Conservation (phyloP, 2,113 vertebrate genomes). For the Chaetorhynchus papuensis region DNA sequence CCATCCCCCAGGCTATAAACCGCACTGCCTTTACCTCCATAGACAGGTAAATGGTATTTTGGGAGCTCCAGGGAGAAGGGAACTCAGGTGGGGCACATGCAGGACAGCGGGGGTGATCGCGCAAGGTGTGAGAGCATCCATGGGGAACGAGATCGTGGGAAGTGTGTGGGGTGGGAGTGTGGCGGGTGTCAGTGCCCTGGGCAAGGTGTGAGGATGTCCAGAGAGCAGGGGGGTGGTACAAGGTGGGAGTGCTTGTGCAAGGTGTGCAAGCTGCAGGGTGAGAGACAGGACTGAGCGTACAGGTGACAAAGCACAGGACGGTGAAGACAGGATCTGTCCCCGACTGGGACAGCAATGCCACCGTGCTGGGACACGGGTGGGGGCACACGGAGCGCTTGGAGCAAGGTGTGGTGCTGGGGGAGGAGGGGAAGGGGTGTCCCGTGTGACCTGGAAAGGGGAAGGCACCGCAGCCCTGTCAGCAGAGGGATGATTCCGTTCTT, state of each 20-base stretch:
- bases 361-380: accelerated
- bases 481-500: neutral
- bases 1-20: neutral
- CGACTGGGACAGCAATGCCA: accelerated
- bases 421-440: neutral
- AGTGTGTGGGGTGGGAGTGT: neutral
- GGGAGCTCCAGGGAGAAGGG: neutral
- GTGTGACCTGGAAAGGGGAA: neutral
- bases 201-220: neutral
- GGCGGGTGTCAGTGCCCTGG: neutral
- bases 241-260: neutral
- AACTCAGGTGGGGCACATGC: neutral
- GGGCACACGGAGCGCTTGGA: accelerated
- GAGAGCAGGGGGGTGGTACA: neutral
- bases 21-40: neutral
- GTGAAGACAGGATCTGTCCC: neutral
- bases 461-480: neutral
- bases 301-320: neutral
- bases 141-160: accelerated
- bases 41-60: neutral
- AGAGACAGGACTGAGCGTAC: neutral
- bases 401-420: accelerated
- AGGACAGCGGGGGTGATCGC: accelerated
- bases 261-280: neutral
- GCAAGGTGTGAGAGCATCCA: neutral